phyloP scores from a whole-genome alignment of 2,888 invertebrate genomes.

The Lysandra coridon region DNA sequence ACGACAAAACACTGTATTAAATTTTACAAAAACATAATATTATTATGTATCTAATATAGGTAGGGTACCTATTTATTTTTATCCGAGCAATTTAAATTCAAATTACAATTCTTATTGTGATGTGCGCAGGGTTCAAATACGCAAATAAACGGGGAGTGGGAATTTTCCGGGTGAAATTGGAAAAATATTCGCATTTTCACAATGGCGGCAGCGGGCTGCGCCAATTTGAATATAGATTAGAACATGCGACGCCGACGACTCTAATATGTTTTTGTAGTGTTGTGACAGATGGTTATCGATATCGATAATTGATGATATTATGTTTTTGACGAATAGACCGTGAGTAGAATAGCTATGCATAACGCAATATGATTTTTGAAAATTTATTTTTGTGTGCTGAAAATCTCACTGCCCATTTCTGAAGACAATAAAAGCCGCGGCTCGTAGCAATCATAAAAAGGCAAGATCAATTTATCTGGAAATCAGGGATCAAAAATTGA shows the following conservation, averaged over 20 bases:
- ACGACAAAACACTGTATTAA: not conserved
- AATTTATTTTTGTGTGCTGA: not conserved
- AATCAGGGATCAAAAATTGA: too few relatives aligned
- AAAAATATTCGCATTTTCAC: slow-evolving; percentile 75
- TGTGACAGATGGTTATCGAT: slow-evolving; percentile 38
- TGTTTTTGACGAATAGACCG: not conserved
- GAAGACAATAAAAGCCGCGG: too few relatives aligned
- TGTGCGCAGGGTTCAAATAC: slow-evolving; percentile 37
- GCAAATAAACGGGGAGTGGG: slow-evolving; percentile 34
- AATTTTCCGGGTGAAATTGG: slow-evolving; percentile 69
- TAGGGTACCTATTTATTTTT: not conserved
- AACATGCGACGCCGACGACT: slow-evolving; percentile 74
- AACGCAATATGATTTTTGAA: not conserved
- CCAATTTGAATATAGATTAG: slow-evolving; percentile 80
- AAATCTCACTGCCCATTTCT: not conserved
- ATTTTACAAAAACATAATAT: not conserved
- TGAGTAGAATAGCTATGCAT: not conserved
- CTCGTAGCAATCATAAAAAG: not conserved
- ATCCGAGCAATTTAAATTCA: slow-evolving; percentile 6
- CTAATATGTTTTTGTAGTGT: slow-evolving; percentile 68
- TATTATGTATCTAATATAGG: not conserved
- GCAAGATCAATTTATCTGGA: too few relatives aligned
- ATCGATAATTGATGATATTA: slow-evolving; percentile 40
- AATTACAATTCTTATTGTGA: slow-evolving; percentile 22
- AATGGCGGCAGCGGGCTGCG: slow-evolving; percentile 64